Evolutionary conservation across 1,140 invertebrate species (phyloP).

Genomic region (Gryon sp.): DNA sequence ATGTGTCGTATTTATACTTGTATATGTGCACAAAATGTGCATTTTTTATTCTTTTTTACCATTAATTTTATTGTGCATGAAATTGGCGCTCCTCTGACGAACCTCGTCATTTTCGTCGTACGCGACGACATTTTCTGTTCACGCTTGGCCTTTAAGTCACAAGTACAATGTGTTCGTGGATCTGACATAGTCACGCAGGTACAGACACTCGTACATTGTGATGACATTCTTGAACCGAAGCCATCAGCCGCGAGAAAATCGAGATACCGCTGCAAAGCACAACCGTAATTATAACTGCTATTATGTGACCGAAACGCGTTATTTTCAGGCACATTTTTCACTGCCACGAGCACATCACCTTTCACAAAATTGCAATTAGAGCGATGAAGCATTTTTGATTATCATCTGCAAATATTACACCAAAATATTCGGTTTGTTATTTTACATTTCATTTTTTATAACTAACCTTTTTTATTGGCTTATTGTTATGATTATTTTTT

Average conservation of each 20-base stretch:
- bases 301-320: conserved; percentile 45
- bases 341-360: conserved; percentile 8
- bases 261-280: conserved; percentile 26
- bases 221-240: conserved; percentile 62
- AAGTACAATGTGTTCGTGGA: conserved; percentile 66
- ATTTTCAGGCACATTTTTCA: conserved; percentile 33
- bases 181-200: conserved; percentile 64
- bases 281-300: conserved; percentile 50
- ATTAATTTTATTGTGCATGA: conserved; percentile 29
- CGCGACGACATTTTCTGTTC: conserved; percentile 59
- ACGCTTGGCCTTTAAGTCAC: conserved; percentile 63
- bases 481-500: too few species aligned
- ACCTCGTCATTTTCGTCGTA: conserved; percentile 52
- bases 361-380: conserved; percentile 16
- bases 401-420: neutral
- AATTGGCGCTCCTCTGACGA: conserved; percentile 46
- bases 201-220: conserved; percentile 57
- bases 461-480: too few species aligned
- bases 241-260: conserved; percentile 53
- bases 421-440: too few species aligned
- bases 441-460: too few species aligned
- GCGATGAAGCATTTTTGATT: too few species aligned
- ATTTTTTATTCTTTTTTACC: conserved; percentile 1
- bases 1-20: neutral
- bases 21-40: neutral